These are phyloP conservation scores for Drosophila setifemur DNA, from an alignment of 1,140 invertebrate species.

Conservation along the genomic window DNA sequence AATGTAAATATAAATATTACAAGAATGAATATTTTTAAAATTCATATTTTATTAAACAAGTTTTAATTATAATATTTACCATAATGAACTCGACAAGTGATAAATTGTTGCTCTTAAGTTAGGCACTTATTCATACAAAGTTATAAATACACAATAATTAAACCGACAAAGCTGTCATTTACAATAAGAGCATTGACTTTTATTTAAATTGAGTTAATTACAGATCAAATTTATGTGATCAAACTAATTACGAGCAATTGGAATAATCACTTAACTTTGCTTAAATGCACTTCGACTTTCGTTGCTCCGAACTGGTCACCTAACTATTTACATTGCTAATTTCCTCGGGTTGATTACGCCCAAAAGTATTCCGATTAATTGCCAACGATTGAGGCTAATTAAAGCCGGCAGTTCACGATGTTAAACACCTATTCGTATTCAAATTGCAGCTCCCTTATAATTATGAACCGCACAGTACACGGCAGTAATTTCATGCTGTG, in stretches of 20 bases:
- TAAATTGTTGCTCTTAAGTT: too few species aligned
- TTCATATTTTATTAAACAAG: too few species aligned
- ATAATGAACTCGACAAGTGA: too few species aligned
- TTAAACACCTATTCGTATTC: background rate
- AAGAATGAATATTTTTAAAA: background rate
- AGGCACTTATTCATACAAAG: too few species aligned
- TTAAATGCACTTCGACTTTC: background rate
- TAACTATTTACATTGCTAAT: conserved; percentile 1
- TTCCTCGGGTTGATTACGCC: background rate
- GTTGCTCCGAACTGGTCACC: background rate
- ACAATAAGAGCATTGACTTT: too few species aligned
- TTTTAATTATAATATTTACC: too few species aligned
- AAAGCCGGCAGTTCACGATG: background rate
- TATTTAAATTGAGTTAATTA: background rate
- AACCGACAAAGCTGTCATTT: too few species aligned
- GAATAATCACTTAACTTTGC: too few species aligned
- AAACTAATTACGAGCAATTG: background rate
- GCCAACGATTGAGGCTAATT: conserved; percentile 4
- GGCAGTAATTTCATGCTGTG: background rate
- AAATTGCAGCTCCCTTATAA: background rate
- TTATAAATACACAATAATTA: too few species aligned
- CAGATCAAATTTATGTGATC: background rate
- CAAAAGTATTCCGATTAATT: conserved; percentile 1
- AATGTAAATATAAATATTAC: too few species aligned
- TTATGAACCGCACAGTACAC: conserved; percentile 4